These are phyloP conservation scores for Entosphenus tridentatus DNA, from an alignment of 2,113 vertebrate genomes.

Conservation along the genomic window DNA sequence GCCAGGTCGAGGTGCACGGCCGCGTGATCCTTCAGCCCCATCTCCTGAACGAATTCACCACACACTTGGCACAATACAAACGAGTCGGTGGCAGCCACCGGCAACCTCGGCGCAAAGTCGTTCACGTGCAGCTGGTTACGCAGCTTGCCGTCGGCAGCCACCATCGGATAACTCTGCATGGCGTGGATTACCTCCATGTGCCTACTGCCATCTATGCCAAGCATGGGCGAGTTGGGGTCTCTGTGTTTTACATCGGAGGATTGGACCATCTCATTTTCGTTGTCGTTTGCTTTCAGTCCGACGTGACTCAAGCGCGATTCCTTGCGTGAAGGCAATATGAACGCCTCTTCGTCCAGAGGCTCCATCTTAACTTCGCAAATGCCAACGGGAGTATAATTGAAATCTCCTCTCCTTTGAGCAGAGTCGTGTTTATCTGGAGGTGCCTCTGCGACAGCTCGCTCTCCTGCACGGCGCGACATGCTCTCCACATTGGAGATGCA, in stretches of 20 bases:
- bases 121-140: not conserved
- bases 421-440: too few species aligned
- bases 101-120: not conserved
- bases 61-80: not conserved
- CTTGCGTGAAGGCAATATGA: too few species aligned
- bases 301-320: too few species aligned
- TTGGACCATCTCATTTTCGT: too few species aligned
- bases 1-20: not conserved
- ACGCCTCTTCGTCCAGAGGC: too few species aligned
- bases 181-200: not conserved
- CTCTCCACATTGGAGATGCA: too few species aligned
- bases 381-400: too few species aligned
- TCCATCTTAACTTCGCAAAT: too few species aligned
- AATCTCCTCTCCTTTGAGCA: too few species aligned
- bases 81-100: not conserved
- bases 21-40: slow-evolving; percentile 1
- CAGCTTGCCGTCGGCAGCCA: not conserved
- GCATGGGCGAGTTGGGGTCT: not conserved
- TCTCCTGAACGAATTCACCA: not conserved
- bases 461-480: too few species aligned
- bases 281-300: too few species aligned
- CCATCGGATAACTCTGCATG: not conserved
- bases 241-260: not conserved
- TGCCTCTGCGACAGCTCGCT: too few species aligned
- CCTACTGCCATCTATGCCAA: not conserved